Base-by-base conservation (phyloP, 2,113 vertebrate genomes). In the Sciurus niger region DNA sequence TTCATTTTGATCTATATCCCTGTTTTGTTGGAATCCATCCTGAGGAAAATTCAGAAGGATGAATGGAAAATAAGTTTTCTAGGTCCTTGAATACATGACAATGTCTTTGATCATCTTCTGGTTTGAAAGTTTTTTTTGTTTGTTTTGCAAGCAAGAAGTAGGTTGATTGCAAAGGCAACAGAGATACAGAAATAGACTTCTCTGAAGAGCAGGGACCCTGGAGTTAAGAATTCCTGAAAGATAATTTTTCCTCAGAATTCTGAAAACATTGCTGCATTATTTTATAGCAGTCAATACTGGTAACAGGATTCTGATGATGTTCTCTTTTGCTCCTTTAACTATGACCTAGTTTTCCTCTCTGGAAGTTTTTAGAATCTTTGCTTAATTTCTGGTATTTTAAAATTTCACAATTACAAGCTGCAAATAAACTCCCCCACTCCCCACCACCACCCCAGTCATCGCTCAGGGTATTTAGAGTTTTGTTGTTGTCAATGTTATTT, bases 341-440 rank as follows among this genome's bases (percentile, higher is more conserved):
- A 48, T 34, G 40, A 89, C 25, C 90, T 34, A 12, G 43, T 84
- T 78, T 34, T 79, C 40, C 51, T 74, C 48, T 82, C 28, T 74
- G 79, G 34, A 88, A 60, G 28, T 43, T 77, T 93, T 77, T 86
- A 58, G 46, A 86, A 40, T 58, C 11, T 58, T 96, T n/a, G n/a
- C 8, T 86, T 83, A 87, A 37, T 94, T 51, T 65, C 8, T 4
- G 7, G 8, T 65, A 28, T 72, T 72, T 68, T 11, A 85, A 94
- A 76, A 89, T 80, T 76, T 92, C 46, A 51, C 46, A 67, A 1
- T 8, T 46, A 73, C 63, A 79, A 20, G 8, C 4, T 74, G 28
- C 73, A 20, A 58, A 46, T 78, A 30, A 73, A 63, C 30, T 40
- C 84, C 55, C 4, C 55, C 55, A 51, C 12, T 0, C 13, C 51